Conservation (phyloP, 2,113 vertebrate species). For the Rousettus leschenaultii region DNA sequence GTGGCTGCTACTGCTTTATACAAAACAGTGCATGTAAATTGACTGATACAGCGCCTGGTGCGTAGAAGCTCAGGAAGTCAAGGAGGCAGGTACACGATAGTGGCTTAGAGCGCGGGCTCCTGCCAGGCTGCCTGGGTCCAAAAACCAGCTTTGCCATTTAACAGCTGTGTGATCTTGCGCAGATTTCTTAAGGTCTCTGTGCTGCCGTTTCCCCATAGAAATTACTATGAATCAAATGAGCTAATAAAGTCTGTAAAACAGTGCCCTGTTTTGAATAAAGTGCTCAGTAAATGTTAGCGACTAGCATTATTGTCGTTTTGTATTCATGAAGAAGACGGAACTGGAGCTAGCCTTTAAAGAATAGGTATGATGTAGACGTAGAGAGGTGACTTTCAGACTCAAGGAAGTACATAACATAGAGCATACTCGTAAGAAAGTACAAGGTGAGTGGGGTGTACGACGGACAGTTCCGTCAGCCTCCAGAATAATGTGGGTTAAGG, state of each 20-base stretch:
- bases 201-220: neutral
- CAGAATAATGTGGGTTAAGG: slow-evolving; percentile 4
- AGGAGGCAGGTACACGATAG: neutral
- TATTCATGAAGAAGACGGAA: neutral
- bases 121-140: neutral
- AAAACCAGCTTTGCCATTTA: neutral
- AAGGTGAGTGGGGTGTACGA: slow-evolving; percentile 1
- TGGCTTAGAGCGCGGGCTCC: neutral
- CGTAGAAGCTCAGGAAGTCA: neutral
- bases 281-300: neutral
- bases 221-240: slow-evolving; percentile 6
- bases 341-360: slow-evolving; percentile 13
- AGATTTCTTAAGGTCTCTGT: neutral
- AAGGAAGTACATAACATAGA: neutral
- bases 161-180: neutral
- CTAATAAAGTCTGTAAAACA: neutral
- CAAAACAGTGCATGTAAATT: neutral
- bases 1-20: neutral
- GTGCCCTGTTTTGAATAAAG: slow-evolving; percentile 2
- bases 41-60: neutral
- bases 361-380: neutral
- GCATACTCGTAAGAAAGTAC: neutral
- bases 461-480: slow-evolving; percentile 27
- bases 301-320: neutral
- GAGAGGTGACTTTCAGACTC: slow-evolving; percentile 7